phyloP scores from a whole-genome alignment of 1,140 invertebrate genomes.

The Bombus waltoni region DNA sequence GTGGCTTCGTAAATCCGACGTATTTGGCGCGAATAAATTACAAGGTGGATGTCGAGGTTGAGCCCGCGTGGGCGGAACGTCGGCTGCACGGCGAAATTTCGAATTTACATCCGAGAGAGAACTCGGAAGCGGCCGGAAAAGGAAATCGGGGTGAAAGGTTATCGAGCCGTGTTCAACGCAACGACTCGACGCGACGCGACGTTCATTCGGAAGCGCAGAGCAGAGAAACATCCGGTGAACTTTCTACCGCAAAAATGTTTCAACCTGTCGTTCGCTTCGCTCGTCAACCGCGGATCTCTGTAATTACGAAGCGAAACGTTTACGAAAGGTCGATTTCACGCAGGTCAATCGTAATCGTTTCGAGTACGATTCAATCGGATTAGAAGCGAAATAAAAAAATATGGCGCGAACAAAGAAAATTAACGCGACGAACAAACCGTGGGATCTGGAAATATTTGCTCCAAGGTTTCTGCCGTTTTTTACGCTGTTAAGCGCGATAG shows the following conservation, averaged over 20 bases:
- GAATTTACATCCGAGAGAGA: constrained; percentile 41
- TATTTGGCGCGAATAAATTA: constrained; percentile 64
- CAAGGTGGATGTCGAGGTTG: constrained; percentile 54
- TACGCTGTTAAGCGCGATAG: too few species aligned
- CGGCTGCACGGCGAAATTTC: constrained; percentile 48
- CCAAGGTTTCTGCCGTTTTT: too few species aligned
- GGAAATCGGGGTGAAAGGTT: constrained; percentile 28
- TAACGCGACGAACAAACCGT: too few species aligned
- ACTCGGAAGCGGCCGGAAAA: constrained; percentile 1
- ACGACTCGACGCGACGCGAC: background rate
- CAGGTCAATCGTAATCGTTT: too few species aligned
- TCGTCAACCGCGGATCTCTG: background rate
- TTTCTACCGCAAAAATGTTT: background rate
- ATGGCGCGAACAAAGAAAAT: too few species aligned
- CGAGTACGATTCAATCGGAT: too few species aligned
- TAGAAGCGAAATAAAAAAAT: too few species aligned
- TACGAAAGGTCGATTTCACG: too few species aligned
- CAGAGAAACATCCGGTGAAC: background rate
- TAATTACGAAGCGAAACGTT: too few species aligned
- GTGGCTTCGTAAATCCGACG: constrained; percentile 54
- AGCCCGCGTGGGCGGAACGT: constrained; percentile 55
- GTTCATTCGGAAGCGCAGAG: background rate
- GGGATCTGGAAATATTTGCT: too few species aligned
- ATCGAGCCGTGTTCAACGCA: constrained; percentile 1
- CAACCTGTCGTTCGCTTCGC: background rate